Evolutionary conservation across 2,888 invertebrate species (phyloP).

Genomic region (Zelleria hepariella): DNA sequence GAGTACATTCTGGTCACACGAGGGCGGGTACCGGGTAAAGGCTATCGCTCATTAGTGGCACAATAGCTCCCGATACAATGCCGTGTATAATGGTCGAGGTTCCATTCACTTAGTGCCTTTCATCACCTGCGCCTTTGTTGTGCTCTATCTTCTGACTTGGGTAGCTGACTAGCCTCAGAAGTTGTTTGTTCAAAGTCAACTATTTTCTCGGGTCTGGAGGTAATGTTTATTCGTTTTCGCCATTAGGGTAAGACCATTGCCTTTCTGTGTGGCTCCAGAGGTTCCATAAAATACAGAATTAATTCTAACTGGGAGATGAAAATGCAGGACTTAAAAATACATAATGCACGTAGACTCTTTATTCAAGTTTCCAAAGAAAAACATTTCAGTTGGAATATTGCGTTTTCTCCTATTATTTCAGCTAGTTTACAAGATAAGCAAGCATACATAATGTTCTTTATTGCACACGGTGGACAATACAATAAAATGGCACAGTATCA

Average conservation of each 20-base stretch:
- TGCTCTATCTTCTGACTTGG: background rate
- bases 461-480: too few species aligned
- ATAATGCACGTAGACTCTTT: background rate
- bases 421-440: too few species aligned
- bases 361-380: background rate
- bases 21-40: slow-evolving; percentile 10
- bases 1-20: background rate
- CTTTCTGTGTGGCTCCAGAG: background rate
- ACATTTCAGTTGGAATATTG: background rate
- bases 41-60: slow-evolving; percentile 60
- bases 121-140: slow-evolving; percentile 4
- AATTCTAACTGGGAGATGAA: too few species aligned
- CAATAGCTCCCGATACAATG: slow-evolving; percentile 48
- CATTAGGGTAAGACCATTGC: background rate
- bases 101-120: slow-evolving; percentile 7
- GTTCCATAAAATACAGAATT: too few species aligned
- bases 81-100: slow-evolving; percentile 7
- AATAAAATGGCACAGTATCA: background rate
- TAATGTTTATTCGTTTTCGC: background rate
- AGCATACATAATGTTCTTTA: too few species aligned
- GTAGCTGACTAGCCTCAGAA: background rate
- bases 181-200: background rate
- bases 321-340: too few species aligned
- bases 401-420: background rate
- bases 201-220: background rate